Conservation (phyloP, 1,140 invertebrate species). For the Drosophila parvula region DNA sequence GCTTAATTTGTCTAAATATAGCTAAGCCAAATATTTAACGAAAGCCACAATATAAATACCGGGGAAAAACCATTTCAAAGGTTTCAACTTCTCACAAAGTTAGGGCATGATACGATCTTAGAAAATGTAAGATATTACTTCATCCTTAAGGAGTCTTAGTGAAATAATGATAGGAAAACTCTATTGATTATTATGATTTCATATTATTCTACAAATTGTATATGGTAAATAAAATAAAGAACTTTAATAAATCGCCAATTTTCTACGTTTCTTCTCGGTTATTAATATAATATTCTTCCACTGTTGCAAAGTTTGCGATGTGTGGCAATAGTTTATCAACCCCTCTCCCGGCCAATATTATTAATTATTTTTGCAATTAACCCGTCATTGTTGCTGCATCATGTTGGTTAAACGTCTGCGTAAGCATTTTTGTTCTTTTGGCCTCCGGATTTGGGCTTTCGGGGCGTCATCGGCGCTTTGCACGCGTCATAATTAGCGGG, state of each 20-base stretch:
- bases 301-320: conserved; percentile 14
- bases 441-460: conserved; percentile 24
- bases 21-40: neutral
- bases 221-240: neutral
- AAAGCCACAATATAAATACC: neutral
- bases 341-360: conserved; percentile 48
- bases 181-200: no score
- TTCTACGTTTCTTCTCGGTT: neutral
- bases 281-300: neutral
- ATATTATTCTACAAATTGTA: neutral
- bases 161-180: no score
- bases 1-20: conserved; percentile 17
- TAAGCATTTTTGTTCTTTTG: conserved; percentile 52
- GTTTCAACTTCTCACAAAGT: neutral
- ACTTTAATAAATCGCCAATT: neutral
- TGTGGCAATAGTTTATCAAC: conserved; percentile 44
- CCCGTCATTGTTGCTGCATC: conserved; percentile 78
- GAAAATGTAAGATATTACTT: no score
- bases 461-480: conserved; percentile 39
- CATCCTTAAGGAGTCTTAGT: no score
- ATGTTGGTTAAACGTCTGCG: conserved; percentile 66
- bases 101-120: neutral
- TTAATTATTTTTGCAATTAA: conserved; percentile 82
- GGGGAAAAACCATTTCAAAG: neutral
- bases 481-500: conserved; percentile 77